A percentile compares a stretch with the other conserved stretches of the same genome.
Evolutionary conservation across 2,797 vertebrate species (phyloP).

Genomic region (Masticophis lateralis): DNA sequence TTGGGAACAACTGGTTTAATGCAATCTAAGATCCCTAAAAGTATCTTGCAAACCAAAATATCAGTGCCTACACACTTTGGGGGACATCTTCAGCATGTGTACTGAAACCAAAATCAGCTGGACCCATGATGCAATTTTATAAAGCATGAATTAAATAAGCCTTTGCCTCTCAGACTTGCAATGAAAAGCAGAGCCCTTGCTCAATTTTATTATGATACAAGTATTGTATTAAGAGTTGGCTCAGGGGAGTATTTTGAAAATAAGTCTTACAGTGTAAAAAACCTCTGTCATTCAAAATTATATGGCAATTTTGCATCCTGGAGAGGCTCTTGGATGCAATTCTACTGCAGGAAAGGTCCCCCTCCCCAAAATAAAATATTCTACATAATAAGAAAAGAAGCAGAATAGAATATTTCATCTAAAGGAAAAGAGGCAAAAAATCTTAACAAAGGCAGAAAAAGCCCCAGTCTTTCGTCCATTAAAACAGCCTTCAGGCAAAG

Average conservation of each 20-base stretch:
- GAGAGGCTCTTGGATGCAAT: neutral
- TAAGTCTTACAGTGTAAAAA: conserved; percentile 26
- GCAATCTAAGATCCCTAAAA: neutral
- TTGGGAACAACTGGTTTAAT: neutral
- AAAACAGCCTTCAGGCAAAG: no score
- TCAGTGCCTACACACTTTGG: neutral
- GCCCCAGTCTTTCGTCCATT: no score
- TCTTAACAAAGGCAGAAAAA: no score
- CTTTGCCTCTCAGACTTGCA: neutral
- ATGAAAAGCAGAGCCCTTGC: conserved; percentile 1
- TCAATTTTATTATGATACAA: conserved; percentile 31
- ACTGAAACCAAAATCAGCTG: neutral
- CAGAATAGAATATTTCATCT: no score
- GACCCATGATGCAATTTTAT: no score
- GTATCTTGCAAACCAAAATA: neutral
- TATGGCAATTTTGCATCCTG: neutral
- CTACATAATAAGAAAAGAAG: no score
- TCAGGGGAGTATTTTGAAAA: conserved; percentile 34
- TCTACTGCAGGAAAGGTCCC: no score
- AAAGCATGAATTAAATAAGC: neutral
- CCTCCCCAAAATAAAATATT: no score
- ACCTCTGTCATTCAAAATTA: neutral
- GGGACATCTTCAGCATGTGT: neutral
- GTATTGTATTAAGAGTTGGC: conserved; percentile 42
- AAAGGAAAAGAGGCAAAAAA: no score